Evolutionary conservation across 1,140 invertebrate genomes (phyloP).

Genomic region (Limonius californicus): DNA sequence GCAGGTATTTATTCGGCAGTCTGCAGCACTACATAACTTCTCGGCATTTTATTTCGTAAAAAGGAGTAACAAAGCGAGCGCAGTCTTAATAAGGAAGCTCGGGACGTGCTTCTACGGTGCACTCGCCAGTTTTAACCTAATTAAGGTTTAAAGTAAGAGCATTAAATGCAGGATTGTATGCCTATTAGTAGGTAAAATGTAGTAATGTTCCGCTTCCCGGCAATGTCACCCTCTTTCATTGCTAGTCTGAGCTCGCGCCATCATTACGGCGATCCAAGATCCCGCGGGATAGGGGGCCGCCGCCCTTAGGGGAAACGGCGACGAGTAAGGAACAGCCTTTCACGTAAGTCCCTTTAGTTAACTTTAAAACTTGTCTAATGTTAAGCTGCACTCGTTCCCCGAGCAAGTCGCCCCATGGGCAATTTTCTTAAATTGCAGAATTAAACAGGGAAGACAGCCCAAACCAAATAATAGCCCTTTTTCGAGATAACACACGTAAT

Average conservation of each 20-base stretch:
- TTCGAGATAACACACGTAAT: too few species aligned
- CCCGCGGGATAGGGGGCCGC: not conserved
- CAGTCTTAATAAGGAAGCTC: not conserved
- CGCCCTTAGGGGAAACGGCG: not conserved
- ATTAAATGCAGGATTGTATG: slow-evolving; percentile 5
- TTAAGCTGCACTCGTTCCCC: not conserved
- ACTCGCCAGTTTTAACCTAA: slow-evolving; percentile 5
- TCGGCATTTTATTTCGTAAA: too few species aligned
- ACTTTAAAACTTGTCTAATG: not conserved
- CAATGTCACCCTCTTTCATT: slow-evolving; percentile 12
- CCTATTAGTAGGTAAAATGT: slow-evolving; percentile 13
- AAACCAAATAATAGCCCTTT: too few species aligned
- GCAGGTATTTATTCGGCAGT: too few species aligned
- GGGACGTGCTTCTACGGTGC: not conserved
- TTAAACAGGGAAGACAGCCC: too few species aligned
- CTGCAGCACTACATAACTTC: too few species aligned
- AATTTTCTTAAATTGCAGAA: too few species aligned
- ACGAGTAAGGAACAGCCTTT: not conserved
- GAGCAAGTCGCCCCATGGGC: not conserved
- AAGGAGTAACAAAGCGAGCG: too few species aligned
- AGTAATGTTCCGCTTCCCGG: not conserved
- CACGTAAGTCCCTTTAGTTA: not conserved
- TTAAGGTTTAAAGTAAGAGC: slow-evolving; percentile 10
- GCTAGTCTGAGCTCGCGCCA: slow-evolving; percentile 9
- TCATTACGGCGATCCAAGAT: slow-evolving; percentile 12